Evolutionary conservation across 2,797 vertebrate genomes (phyloP), one percentile per base, ranked within the genome.

Genomic region (Pantherophis vulpinus): DNA sequence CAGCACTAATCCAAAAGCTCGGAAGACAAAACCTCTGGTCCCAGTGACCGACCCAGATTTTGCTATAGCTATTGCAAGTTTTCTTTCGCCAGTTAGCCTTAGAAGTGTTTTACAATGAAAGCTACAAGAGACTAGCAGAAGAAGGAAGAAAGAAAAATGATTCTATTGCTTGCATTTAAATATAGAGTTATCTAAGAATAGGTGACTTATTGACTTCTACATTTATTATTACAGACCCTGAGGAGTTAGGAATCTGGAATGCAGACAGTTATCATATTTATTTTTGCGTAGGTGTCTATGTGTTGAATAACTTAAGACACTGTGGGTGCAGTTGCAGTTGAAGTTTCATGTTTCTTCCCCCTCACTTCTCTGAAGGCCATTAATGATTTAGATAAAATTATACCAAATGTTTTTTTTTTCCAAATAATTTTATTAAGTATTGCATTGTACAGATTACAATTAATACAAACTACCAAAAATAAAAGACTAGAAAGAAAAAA

Each of bases 101-200:
- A 93, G 95, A 96, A 95, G 88, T 89, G 58, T 90, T 95, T 94
- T 89, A 37, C 60, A 94, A 16, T 51, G 95, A 95, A 97, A 96
- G 95, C 92, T 88, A 88, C 83, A 95, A 9, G 95, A n/a, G 13
- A 60, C 61, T 93, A 87, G 92, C 37, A 96, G 86, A 27, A 25
- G 94, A 90, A 13, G 95, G 96, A 93, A 88, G 95, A 4, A 23
- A 94, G 94, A 95, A 96, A 96, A 89, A 32, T 93, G 87, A 32
- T 94, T 95, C 37, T 95, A 94, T 94, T 32, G 90, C 42, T 96
- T 94, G 55, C 70, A 96, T 97, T 97, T 96, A 97, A 97, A 96
- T 95, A 94, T 12, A 91, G 70, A 95, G 51, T 93, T 92, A 95
- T 94, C 95, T 95, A 93, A 54, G 54, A 97, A 96, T 93, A 97